These are phyloP conservation scores for Indicator maculatus DNA, from an alignment of 2,113 vertebrate genomes.

Conservation along the genomic window DNA sequence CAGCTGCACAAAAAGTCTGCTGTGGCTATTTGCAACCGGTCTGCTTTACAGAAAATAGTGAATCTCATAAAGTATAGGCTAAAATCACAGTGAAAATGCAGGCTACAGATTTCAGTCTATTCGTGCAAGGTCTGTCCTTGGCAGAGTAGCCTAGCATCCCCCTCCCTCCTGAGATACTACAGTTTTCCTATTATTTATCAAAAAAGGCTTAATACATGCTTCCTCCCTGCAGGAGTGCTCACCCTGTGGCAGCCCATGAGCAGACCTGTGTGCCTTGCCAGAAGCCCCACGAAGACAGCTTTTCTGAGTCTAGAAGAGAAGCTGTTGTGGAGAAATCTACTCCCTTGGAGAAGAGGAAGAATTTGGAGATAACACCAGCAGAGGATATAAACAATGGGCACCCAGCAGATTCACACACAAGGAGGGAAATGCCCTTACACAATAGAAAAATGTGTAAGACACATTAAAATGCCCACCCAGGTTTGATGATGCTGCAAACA, in stretches of 20 bases:
- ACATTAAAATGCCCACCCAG: constrained; percentile 50
- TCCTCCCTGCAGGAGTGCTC: not conserved
- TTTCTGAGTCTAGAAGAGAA: not conserved
- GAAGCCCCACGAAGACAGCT: not conserved
- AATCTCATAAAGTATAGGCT: not conserved
- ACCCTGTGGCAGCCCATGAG: not conserved
- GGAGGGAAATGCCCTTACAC: not conserved
- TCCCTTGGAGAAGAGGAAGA: constrained; percentile 29
- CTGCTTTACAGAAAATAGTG: not conserved
- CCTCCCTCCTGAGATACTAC: not conserved
- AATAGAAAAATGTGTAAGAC: not conserved
- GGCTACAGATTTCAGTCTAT: not conserved
- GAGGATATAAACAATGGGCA: constrained; percentile 47
- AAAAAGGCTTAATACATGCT: not conserved
- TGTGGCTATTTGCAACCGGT: not conserved
- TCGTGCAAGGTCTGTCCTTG: not conserved
- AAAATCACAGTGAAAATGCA: not conserved
- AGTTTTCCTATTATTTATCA: not conserved
- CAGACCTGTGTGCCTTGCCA: not conserved
- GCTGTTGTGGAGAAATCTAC: not conserved
- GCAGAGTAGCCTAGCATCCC: not conserved
- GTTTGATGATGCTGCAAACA: constrained; percentile 17
- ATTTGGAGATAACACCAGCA: constrained; percentile 41
- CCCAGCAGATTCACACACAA: accelerated
- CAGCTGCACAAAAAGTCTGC: constrained; percentile 19